Base-by-base conservation (phyloP, 2,797 vertebrate species). In the Acipenser ruthenus region DNA sequence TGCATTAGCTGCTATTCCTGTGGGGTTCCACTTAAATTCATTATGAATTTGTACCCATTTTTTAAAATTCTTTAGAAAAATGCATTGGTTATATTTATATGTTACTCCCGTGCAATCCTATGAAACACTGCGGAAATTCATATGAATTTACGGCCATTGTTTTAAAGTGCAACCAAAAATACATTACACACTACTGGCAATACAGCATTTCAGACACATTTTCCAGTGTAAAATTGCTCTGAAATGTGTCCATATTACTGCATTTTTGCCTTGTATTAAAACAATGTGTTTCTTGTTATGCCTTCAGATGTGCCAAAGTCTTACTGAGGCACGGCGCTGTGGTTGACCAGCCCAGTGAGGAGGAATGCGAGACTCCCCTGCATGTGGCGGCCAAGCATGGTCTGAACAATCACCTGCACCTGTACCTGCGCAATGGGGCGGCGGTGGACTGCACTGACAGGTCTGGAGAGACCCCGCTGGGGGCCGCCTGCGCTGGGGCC, bases 261-360 rank as follows among this genome's bases (percentile, higher is more conserved):
- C 37, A 37, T 37, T 37, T 37, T 37, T 37, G 3, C 37, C 37
- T 37, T 37, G 4, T 37, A 37, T 37, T 37, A 37, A 37, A 37
- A 37, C 37, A 37, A 37, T 37, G 37, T 53, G 8, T 53, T 12
- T 53, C 51, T 13, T 11, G 55, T 58, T n/a, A 11, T n/a, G 11
- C 6, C 50, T 49, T 50, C 56, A 80, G 90, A 67, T 91, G 89
- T 48, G 88, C 91, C 7, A 78, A 77, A 67, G 71, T 80, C 8
- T 79, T 92, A 72, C 74, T 90, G 77, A 75, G 80, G n/a, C 79
- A 81, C 0, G 78, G 88, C 0, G 89, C 89, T 0, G 55, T 69
- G 0, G 67, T 89, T 10, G 69, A 81, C 50, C 65, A 72, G 63
- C 69, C 69, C 0, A 83, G 82, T 0, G 82, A 86, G 67, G 75